Evolutionary conservation across 2,888 invertebrate species (phyloP), one percentile per base, ranked within the genome.

Genomic region (Dryobota labecula): DNA sequence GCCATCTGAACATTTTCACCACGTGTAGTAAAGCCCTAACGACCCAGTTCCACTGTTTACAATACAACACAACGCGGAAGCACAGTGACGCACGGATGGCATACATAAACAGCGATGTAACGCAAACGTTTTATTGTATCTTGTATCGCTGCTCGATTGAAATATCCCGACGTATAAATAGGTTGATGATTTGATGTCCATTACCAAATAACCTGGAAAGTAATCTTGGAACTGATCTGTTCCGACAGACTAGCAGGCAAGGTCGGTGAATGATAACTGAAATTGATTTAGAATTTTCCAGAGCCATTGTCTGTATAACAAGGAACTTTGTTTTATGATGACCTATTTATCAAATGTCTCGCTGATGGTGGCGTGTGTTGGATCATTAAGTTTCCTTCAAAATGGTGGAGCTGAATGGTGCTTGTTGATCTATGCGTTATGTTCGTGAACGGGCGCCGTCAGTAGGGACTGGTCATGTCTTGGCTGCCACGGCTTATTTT

Each of bases 11-110:
- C 27, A 54, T 51, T 56, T 67, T 33, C 36, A 70, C 51, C 49
- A 64, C 64, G 36, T 54, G 54, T 45, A 56, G 18, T 43, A 11
- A 24, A 60, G 45, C 61, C 47, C 47, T 70, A 72, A 56, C 70
- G 72, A 73, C 84, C 76, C 57, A 82, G 69, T 75, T 79, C 49
- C 57, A 75, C 38, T 83, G 76, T 79, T 77, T 77, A 73, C 70
- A 58, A 72, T 70, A 70, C 73, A 74, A 63, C 62, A 58, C 66
- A 49, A 65, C 65, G 53, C 76, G 84, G 72, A 84, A 82, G 56
- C 70, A 20, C 18, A 60, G 18, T 73, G 80, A 77, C 82, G 77
- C 64, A 80, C 67, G 73, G 62, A 57, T 56, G 76, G 47, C 79
- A 72, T 61, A 63, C 63, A 67, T 69, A 72, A 62, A 70, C 47